Conservation (phyloP, 2,113 vertebrate species). For the Orthonyx spaldingii region DNA sequence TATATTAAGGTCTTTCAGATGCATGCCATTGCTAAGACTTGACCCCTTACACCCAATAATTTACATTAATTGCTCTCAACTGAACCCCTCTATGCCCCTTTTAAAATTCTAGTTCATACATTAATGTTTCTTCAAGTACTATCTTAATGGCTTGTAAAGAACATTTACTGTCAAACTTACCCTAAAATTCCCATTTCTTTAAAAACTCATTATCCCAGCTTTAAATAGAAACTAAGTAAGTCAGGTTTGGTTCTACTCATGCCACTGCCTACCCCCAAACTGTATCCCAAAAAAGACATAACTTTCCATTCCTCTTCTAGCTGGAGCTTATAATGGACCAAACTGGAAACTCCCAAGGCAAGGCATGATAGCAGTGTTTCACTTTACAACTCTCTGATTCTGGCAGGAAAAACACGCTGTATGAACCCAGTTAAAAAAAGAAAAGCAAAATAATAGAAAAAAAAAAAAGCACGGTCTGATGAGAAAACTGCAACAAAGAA, state of each 20-base stretch:
- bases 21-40: background rate
- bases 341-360: background rate
- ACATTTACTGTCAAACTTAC: background rate
- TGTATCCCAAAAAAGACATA: background rate
- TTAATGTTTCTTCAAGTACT: background rate
- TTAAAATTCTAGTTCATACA: background rate
- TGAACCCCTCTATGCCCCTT: background rate
- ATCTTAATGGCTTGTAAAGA: background rate
- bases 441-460: background rate
- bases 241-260: background rate
- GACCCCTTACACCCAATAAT: background rate
- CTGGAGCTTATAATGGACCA: background rate
- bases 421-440: background rate
- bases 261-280: background rate
- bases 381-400: background rate
- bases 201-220: background rate
- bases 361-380: background rate
- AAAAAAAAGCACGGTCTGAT: background rate
- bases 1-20: background rate
- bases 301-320: background rate
- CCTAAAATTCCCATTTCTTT: background rate
- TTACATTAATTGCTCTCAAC: background rate
- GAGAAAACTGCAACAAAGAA: background rate
- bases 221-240: background rate
- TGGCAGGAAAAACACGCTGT: background rate